A percentile compares a stretch with the other conserved stretches of the same genome.
These are phyloP conservation scores for Rhagonycha lutea DNA, from an alignment of 2,888 invertebrate genomes.

Conservation along the genomic window DNA sequence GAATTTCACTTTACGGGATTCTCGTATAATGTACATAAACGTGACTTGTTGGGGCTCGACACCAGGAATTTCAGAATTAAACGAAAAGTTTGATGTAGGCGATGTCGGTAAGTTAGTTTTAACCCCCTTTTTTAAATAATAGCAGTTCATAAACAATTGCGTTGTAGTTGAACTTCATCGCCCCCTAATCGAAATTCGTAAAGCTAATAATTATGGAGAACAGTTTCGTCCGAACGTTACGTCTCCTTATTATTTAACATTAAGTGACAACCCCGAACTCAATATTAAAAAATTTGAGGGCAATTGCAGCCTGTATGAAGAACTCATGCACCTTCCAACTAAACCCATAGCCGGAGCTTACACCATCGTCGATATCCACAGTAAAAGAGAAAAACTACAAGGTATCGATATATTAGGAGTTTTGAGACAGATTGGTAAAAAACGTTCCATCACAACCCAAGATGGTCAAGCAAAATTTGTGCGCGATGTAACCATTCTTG, in stretches of 20 bases:
- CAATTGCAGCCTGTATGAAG: slow-evolving; percentile 57
- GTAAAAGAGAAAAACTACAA: slow-evolving; percentile 39
- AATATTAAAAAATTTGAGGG: slow-evolving; percentile 61
- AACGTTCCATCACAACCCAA: slow-evolving; percentile 65
- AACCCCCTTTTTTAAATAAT: neutral
- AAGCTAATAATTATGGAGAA: slow-evolving; percentile 60
- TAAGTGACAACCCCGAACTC: slow-evolving; percentile 64
- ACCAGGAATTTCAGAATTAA: slow-evolving; percentile 64
- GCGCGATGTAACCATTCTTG: slow-evolving; percentile 69
- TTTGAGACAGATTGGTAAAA: slow-evolving; percentile 66
- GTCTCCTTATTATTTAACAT: slow-evolving; percentile 65
- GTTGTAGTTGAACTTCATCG: slow-evolving; percentile 70
- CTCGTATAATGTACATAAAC: slow-evolving; percentile 72
- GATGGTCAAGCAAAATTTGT: slow-evolving; percentile 62
- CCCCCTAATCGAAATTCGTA: slow-evolving; percentile 64
- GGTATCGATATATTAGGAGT: slow-evolving; percentile 70
- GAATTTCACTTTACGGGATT: slow-evolving; percentile 77
- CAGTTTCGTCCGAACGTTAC: slow-evolving; percentile 68
- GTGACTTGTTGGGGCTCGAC: slow-evolving; percentile 76
- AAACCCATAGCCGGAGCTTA: slow-evolving; percentile 62
- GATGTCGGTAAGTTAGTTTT: slow-evolving; percentile 64
- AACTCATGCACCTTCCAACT: slow-evolving; percentile 66
- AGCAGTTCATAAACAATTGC: neutral
- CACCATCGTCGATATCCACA: slow-evolving; percentile 61
- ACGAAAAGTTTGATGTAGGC: slow-evolving; percentile 68